A percentile compares a stretch with the other conserved stretches of the same genome.
Evolutionary conservation across 2,113 vertebrate species (phyloP).

Genomic region (Puma concolor): DNA sequence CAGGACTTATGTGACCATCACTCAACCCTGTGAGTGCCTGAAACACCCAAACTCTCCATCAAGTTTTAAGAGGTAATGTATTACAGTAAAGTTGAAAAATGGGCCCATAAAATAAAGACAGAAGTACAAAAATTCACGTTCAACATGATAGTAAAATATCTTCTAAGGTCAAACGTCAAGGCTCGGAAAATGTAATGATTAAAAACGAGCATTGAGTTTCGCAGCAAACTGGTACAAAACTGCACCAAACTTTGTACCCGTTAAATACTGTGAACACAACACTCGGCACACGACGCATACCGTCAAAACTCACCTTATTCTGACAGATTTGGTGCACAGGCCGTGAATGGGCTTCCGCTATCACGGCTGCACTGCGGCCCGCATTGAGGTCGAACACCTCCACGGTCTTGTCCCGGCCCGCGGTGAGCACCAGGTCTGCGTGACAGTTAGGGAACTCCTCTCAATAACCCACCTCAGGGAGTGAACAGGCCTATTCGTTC

Average conservation of each 20-base stretch:
- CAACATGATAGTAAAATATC: fast-evolving
- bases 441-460: constrained; percentile 69
- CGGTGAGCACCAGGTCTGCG: constrained; percentile 90
- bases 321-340: constrained; percentile 91
- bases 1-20: fast-evolving
- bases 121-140: not conserved
- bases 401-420: constrained; percentile 88
- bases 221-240: fast-evolving
- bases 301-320: constrained; percentile 88
- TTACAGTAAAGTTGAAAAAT: not conserved
- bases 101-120: not conserved
- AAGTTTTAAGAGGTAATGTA: too few species aligned
- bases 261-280: not conserved
- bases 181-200: fast-evolving
- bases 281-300: fast-evolving
- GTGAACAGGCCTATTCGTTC: fast-evolving
- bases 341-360: constrained; percentile 89
- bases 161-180: not conserved
- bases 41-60: fast-evolving
- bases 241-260: fast-evolving
- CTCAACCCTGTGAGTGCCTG: fast-evolving
- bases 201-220: fast-evolving
- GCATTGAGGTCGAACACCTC: constrained; percentile 93
- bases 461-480: fast-evolving
- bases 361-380: constrained; percentile 83